These are phyloP conservation scores for Lepidocolaptes lacrymiger DNA, from an alignment of 2,797 vertebrate genomes.

Conservation along the genomic window DNA sequence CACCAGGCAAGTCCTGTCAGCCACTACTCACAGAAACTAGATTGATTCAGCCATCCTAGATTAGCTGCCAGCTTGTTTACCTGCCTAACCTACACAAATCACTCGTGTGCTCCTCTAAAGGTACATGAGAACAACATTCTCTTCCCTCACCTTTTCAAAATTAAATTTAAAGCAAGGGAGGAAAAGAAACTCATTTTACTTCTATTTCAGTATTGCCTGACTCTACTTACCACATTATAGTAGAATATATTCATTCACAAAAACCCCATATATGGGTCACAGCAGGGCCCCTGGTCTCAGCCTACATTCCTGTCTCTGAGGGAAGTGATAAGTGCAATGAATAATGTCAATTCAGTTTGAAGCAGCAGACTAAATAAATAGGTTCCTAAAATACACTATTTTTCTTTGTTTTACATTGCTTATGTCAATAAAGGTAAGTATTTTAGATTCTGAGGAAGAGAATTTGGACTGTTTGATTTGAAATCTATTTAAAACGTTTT, in stretches of 20 bases:
- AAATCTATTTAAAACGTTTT: conserved; percentile 57
- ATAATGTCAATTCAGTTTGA: conserved; percentile 6
- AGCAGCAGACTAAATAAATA: conserved; percentile 48
- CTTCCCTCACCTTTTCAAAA: neutral
- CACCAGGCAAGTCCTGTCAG: neutral
- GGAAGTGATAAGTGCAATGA: neutral
- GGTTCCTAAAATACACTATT: conserved; percentile 52
- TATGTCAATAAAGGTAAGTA: conserved; percentile 36
- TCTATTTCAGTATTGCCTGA: neutral
- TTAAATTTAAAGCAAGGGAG: neutral
- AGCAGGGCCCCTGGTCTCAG: neutral
- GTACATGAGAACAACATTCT: neutral
- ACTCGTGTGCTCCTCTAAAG: neutral
- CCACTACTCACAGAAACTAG: neutral
- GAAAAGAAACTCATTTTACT: neutral
- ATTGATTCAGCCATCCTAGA: neutral
- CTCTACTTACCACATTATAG: neutral
- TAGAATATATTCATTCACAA: neutral
- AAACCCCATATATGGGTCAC: neutral
- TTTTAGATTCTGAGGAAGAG: neutral
- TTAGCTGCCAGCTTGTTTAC: neutral
- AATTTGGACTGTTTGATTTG: neutral
- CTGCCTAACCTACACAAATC: neutral
- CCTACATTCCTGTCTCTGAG: neutral
- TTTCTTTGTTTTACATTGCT: conserved; percentile 41